Evolutionary conservation across 2,888 invertebrate species (phyloP), one percentile per base, ranked within the genome.

Genomic region (Idaea biselata): DNA sequence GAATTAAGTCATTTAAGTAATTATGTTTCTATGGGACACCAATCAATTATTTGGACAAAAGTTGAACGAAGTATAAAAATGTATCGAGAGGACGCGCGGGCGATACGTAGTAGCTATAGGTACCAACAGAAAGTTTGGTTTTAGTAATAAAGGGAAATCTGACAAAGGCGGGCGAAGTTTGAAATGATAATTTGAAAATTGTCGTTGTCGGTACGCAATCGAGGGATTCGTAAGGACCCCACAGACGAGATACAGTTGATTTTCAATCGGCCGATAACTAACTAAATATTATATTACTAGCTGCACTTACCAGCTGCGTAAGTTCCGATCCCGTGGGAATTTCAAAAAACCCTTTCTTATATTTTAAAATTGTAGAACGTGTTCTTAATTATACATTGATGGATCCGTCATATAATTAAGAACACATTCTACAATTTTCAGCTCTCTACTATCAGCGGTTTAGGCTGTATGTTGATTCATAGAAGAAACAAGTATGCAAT

Each of bases 181-280:
- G 65, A 66, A 63, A 72, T 72, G 61, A 72, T 68, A 72, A 68
- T 72, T 68, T 66, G 67, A 61, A 60, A 67, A 67, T 71, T 67
- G 69, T 64, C 66, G 62, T 66, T 62, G 66, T 63, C 63, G 66
- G 69, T 63, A 63, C 69, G 66, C 66, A 68, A 72, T 70, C 68
- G 68, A 65, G 65, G 69, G 55, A 62, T 64, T 64, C 66, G 58
- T 60, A 59, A 64, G 63, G 54, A 59, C 66, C 58, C 62, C 16
- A 25, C 25, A 25, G 25, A 25, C 25, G 25, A 25, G 25, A 25
- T 57, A 25, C 25, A 25, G 5, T 25, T 25, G 44, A 44, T 14
- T 58, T 61, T 64, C 55, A 25, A 58, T 57, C 60, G 58, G 44
- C 11, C 44, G 44, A 44, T 44, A 44, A 25, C 25, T 25, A 25